These are phyloP conservation scores for Pheosia tremula DNA, from an alignment of 2,888 invertebrate species.

Conservation along the genomic window DNA sequence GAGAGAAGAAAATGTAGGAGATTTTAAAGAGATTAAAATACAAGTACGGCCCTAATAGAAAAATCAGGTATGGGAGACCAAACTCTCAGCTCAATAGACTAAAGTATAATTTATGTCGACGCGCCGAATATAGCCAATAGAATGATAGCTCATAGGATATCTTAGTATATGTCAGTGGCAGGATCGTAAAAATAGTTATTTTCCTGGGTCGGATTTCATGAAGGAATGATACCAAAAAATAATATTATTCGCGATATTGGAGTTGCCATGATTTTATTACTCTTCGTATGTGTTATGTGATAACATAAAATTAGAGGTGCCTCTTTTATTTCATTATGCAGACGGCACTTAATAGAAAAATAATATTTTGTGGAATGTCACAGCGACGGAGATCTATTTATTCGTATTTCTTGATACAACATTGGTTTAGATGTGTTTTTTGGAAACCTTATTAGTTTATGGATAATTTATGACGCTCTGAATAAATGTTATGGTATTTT, in stretches of 20 bases:
- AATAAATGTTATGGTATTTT: no score
- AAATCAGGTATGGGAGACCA: no score
- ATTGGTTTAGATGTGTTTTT: background rate
- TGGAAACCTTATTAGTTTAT: no score
- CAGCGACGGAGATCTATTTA: background rate
- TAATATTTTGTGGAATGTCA: background rate
- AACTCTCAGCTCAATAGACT: background rate
- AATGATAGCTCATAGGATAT: no score
- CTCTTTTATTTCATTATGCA: background rate
- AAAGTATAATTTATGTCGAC: background rate
- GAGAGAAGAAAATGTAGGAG: no score
- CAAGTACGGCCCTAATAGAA: no score
- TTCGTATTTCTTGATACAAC: background rate
- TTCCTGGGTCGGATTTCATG: slow-evolving; percentile 18
- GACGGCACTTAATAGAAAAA: background rate
- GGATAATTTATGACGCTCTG: no score
- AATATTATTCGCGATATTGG: slow-evolving; percentile 20
- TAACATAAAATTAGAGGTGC: background rate
- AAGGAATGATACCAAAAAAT: slow-evolving; percentile 21
- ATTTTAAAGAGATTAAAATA: no score
- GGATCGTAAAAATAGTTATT: background rate
- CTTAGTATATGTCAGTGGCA: background rate
- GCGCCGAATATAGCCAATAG: background rate
- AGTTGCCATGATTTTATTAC: slow-evolving; percentile 22
- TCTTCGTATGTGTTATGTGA: slow-evolving; percentile 7